phyloP scores from a whole-genome alignment of 2,797 vertebrate species.

The Microctenopoma stevenorrisi region DNA sequence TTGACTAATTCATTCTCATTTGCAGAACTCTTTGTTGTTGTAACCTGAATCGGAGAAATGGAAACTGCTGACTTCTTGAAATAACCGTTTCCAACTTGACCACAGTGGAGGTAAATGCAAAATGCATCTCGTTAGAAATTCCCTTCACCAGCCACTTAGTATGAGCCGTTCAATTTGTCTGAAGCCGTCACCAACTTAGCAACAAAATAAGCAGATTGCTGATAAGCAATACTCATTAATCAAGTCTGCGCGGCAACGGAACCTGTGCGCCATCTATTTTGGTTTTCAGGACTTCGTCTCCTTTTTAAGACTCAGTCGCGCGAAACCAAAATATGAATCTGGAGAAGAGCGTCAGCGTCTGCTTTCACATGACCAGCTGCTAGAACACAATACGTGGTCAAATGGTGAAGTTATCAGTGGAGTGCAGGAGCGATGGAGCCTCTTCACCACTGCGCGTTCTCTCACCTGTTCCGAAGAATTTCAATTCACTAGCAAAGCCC shows the following conservation, averaged over 20 bases:
- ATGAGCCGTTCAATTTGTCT: conserved; percentile 44
- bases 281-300: conserved; percentile 30
- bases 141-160: conserved; percentile 15
- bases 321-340: conserved; percentile 39
- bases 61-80: conserved; percentile 64
- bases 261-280: conserved; percentile 24
- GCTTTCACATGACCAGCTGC: conserved; percentile 57
- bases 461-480: conserved; percentile 74
- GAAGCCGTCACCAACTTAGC: conserved; percentile 12
- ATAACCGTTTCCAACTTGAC: conserved; percentile 54
- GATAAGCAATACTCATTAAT: conserved; percentile 68
- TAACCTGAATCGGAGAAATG: conserved; percentile 42
- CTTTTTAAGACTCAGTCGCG: conserved; percentile 24
- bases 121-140: conserved; percentile 44
- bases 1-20: conserved; percentile 77
- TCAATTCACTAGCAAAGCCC: conserved; percentile 65
- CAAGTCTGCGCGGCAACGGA: conserved; percentile 20
- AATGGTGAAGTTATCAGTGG: conserved; percentile 82
- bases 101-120: conserved; percentile 41
- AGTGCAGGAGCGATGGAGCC: conserved; percentile 76
- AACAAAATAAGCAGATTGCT: conserved; percentile 56
- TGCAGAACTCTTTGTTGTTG: conserved; percentile 48
- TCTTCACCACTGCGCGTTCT: conserved; percentile 58
- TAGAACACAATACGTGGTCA: conserved; percentile 76
- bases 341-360: conserved; percentile 32